Evolutionary conservation across 1,140 invertebrate species (phyloP), one percentile per base, ranked within the genome.

Genomic region (Ceratina calcarata): DNA sequence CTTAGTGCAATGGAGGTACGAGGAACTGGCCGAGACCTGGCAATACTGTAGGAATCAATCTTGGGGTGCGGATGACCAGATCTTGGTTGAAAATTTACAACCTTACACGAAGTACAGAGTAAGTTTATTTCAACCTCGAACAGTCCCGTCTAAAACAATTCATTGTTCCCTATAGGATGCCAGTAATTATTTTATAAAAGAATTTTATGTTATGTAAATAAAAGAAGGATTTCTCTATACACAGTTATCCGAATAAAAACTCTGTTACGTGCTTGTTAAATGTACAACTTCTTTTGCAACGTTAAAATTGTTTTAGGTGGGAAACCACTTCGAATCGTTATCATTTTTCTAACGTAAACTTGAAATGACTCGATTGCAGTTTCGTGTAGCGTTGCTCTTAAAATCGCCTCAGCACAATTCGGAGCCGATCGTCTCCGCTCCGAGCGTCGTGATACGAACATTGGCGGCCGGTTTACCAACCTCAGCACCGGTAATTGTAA

Each of bases 71-170:
- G 93, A 95, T 60, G 95, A 95, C 79, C 95, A 94, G 13, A 94
- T 96, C n/a, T 92, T 94, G 16, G 94, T 98, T 0, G 94, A 96
- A 64, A 95, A 96, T 81, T 94, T 98, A 8, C 95, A 96, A 66
- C 97, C 98, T 0, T 98, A 97, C 89, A 97, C 97, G 0, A 97
- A 97, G 89, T 98, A 98, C 89, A 94, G 95, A 93, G 97, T 98
- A 94, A 93, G 93, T 89, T 37, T 49, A 3, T 0, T 0, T 72
- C 16, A 45, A 45, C 2, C 6, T 10, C 6, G 10, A 45, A 10
- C 37, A 45, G 10, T 45, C 37, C 37, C 37, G 37, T 45, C 37
- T 45, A 45, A 45, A 45, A 45, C 37, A 45, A 45, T 45, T 45
- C 10, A 10, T 3, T 45, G 0, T 45, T 45, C 7, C 10, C 37